Percentiles rank a stretch among this genome's conserved stretches.
Evolutionary conservation across 2,888 invertebrate species (phyloP).

Genomic region (Yponomeuta cagnagella): DNA sequence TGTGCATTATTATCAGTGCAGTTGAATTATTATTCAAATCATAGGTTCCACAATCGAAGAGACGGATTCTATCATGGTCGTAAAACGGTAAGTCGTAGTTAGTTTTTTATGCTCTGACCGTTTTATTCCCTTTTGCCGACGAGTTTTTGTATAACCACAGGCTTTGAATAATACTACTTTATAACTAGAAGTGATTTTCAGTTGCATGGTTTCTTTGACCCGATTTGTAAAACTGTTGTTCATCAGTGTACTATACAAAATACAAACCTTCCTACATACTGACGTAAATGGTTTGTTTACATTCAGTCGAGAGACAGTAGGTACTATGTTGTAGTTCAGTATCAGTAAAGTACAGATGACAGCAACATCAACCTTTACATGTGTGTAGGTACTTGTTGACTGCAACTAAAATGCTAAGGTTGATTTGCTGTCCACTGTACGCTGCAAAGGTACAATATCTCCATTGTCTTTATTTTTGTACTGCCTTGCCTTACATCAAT

Average conservation of each 20-base stretch:
- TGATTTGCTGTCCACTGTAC: neutral
- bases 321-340: neutral
- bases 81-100: conserved; percentile 65
- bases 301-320: conserved; percentile 6
- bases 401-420: too few relatives aligned
- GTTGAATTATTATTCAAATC: conserved; percentile 68
- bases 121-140: neutral
- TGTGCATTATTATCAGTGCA: conserved; percentile 60
- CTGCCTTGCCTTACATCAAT: neutral
- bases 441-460: neutral
- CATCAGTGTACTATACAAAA: conserved; percentile 3
- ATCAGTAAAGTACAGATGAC: neutral
- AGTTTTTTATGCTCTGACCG: neutral
- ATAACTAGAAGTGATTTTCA: too few relatives aligned
- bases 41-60: conserved; percentile 75
- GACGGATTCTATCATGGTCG: conserved; percentile 77
- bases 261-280: conserved; percentile 17
- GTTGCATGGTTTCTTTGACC: neutral
- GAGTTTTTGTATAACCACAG: neutral
- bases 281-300: conserved; percentile 20
- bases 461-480: neutral
- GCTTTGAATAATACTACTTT: neutral
- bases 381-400: too few relatives aligned
- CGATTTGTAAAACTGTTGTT: neutral
- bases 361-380: too few relatives aligned